Evolutionary conservation across 2,888 invertebrate genomes (phyloP).

Genomic region (Stenodera caucasica): DNA sequence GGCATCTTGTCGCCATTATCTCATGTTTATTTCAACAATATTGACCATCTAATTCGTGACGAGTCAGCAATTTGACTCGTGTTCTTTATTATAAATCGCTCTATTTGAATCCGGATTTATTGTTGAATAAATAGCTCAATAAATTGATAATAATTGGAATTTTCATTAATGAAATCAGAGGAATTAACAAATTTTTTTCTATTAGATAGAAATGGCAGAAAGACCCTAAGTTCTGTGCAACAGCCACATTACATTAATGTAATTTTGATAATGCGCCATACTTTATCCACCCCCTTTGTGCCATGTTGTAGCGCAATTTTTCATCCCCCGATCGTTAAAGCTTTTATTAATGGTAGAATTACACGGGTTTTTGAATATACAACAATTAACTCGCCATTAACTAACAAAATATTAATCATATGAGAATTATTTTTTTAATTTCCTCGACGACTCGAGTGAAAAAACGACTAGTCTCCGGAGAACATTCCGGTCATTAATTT

Average conservation of each 20-base stretch:
- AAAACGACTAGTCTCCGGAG: not conserved
- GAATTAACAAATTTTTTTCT: not conserved
- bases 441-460: not conserved
- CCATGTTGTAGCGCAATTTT: slow-evolving; percentile 9
- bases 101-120: not conserved
- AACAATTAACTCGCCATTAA: slow-evolving; percentile 2
- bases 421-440: not conserved
- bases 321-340: slow-evolving; percentile 10
- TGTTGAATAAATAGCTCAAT: not conserved
- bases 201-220: not conserved
- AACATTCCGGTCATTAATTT: not conserved
- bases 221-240: not conserved
- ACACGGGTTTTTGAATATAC: not conserved
- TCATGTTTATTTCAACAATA: not conserved
- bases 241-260: slow-evolving; percentile 14
- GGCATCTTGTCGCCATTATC: slow-evolving; percentile 1
- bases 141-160: not conserved
- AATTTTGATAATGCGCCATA: slow-evolving; percentile 21
- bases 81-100: not conserved
- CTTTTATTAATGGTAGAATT: not conserved
- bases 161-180: not conserved
- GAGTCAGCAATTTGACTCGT: slow-evolving; percentile 1
- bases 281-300: slow-evolving; percentile 10
- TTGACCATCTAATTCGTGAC: not conserved
- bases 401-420: not conserved